Evolutionary conservation across 1,140 invertebrate species (phyloP).

Genomic region (Oppia nitens): DNA sequence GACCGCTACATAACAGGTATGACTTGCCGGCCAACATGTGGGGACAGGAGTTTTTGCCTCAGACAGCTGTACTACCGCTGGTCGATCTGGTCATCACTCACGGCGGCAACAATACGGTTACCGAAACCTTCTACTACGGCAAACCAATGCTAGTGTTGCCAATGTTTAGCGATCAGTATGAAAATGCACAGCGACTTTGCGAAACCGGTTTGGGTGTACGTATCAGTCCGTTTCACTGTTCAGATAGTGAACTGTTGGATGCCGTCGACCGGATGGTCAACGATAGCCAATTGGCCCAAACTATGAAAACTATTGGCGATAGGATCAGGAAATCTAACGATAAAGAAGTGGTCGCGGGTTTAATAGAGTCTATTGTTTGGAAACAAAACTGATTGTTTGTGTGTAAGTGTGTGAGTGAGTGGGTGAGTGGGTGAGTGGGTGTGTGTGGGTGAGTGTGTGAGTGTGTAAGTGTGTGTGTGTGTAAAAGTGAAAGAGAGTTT

Average conservation of each 20-base stretch:
- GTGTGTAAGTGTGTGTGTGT: too few relatives aligned
- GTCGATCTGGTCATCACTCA: too few relatives aligned
- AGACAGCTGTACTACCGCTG: too few relatives aligned
- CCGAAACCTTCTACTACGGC: conserved; percentile 12
- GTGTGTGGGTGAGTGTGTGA: too few relatives aligned
- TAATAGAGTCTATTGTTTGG: too few relatives aligned
- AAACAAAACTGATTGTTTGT: too few relatives aligned
- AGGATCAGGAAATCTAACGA: not conserved
- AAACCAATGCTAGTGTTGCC: conserved; percentile 9
- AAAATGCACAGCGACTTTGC: conserved; percentile 13
- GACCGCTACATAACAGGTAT: not conserved
- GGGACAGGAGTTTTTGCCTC: conserved; percentile 9
- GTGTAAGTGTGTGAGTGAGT: too few relatives aligned
- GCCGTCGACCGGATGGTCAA: conserved; percentile 8
- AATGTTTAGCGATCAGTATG: too few relatives aligned
- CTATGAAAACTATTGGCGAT: conserved; percentile 1
- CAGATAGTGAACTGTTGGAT: conserved; percentile 8
- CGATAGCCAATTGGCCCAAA: not conserved
- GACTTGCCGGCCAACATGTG: conserved; percentile 12
- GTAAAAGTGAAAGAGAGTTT: too few relatives aligned
- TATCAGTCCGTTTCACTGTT: conserved; percentile 4
- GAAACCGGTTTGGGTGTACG: conserved; percentile 8
- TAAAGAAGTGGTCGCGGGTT: not conserved
- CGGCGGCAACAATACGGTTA: too few relatives aligned
- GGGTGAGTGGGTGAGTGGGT: too few relatives aligned